A percentile compares a stretch with the other conserved stretches of the same genome.
Conservation (phyloP, 2,113 vertebrate genomes). For the Neolamprologus kungweensis region DNA sequence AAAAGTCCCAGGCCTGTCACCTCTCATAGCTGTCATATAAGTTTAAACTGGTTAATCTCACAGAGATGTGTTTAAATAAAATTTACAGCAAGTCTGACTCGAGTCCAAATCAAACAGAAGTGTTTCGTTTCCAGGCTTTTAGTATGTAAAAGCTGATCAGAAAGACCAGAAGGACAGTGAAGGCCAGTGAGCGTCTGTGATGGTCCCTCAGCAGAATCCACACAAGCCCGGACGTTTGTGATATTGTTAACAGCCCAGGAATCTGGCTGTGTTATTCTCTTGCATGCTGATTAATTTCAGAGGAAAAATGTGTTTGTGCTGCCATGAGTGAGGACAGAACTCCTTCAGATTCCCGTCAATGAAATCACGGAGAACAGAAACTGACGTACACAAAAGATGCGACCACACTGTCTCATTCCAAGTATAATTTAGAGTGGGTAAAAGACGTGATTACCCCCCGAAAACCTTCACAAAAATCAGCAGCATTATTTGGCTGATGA, state of each 20-base stretch:
- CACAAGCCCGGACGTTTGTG: constrained; percentile 49
- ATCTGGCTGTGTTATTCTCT: constrained; percentile 34
- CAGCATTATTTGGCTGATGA: not conserved
- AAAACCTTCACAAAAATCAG: not conserved
- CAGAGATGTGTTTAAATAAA: not conserved
- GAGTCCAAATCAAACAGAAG: not conserved
- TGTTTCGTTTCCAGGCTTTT: not conserved
- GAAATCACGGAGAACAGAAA: not conserved
- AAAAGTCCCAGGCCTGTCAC: not conserved
- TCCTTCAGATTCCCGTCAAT: not conserved
- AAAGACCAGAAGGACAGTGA: not conserved
- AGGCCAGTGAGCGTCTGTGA: not conserved
- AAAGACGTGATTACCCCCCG: not conserved
- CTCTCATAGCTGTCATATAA: not conserved
- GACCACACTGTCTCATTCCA: not conserved
- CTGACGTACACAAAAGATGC: not conserved
- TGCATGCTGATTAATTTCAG: constrained; percentile 47
- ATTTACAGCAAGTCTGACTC: not conserved
- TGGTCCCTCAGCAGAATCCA: not conserved
- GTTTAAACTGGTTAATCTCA: not conserved
- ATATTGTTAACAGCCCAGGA: constrained; percentile 36
- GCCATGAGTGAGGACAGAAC: not conserved
- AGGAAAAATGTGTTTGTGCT: constrained; percentile 39
- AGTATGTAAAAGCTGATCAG: not conserved
- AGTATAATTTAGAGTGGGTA: not conserved